Conservation (phyloP, 1,140 invertebrate species). For the Harpegnathos saltator region DNA sequence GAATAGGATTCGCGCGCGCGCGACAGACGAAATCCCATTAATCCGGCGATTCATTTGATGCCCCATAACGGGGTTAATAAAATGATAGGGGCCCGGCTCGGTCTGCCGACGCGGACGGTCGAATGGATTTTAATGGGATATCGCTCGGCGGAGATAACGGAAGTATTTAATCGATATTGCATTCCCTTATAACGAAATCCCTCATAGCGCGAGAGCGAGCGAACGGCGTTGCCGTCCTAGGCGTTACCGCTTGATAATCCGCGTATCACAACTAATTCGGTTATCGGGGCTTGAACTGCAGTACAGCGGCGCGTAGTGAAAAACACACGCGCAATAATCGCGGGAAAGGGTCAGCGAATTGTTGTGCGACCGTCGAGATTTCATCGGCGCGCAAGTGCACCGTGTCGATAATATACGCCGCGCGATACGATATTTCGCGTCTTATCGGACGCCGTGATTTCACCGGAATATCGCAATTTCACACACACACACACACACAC, state of each 20-base stretch:
- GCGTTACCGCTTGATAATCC: conserved; percentile 45
- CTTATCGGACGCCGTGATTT: conserved; percentile 13
- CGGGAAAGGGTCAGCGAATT: conserved; percentile 30
- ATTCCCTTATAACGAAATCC: conserved; percentile 54
- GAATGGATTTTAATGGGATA: conserved; percentile 63
- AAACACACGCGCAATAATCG: conserved; percentile 23
- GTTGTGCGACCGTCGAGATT: too few relatives aligned
- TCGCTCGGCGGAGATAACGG: conserved; percentile 57
- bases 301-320: conserved; percentile 2
- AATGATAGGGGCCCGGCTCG: conserved; percentile 42
- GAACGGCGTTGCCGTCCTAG: conserved; percentile 24
- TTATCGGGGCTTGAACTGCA: conserved; percentile 48
- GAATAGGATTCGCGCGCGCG: conserved; percentile 42
- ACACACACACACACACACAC: too few relatives aligned
- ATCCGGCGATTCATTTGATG: conserved; percentile 57
- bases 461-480: too few relatives aligned
- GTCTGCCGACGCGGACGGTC: conserved; percentile 33
- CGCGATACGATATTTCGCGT: background rate
- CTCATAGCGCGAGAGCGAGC: conserved; percentile 18
- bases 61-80: conserved; percentile 60
- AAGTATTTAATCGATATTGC: conserved; percentile 59
- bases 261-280: conserved; percentile 51
- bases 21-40: conserved; percentile 57
- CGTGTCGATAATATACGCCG: background rate
- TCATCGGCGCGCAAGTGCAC: conserved; percentile 7